Conservation (phyloP, 2,113 vertebrate species). For the Thinocorus orbignyianus region DNA sequence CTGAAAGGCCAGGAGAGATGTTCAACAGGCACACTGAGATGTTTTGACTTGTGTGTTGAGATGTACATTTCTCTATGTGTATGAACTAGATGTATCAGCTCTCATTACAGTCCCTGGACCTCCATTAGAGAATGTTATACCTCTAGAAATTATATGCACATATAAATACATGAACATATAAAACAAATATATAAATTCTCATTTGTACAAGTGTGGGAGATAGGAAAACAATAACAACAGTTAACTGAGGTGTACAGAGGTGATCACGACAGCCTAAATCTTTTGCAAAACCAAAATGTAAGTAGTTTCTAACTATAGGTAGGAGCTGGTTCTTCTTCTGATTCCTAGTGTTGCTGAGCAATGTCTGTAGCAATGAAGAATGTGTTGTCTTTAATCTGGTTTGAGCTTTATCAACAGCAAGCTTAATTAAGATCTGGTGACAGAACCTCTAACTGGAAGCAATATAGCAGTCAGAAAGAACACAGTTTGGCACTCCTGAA, state of each 20-base stretch:
- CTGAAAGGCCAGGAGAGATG: not conserved
- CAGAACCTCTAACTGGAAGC: constrained; percentile 11
- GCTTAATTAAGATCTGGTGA: constrained; percentile 12
- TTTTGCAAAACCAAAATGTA: not conserved
- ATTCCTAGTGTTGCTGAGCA: not conserved
- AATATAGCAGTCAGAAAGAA: constrained; percentile 1
- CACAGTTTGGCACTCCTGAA: not conserved
- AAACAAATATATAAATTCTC: not conserved
- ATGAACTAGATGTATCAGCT: not conserved
- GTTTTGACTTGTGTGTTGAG: not conserved
- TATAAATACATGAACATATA: not conserved
- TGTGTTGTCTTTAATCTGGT: not conserved
- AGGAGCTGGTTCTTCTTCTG: not conserved
- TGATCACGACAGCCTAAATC: not conserved
- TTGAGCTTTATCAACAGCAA: not conserved
- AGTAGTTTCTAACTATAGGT: not conserved
- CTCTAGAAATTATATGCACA: not conserved
- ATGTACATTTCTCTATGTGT: not conserved
- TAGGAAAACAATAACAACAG: not conserved
- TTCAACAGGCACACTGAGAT: not conserved
- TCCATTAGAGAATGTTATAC: not conserved
- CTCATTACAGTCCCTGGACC: not conserved
- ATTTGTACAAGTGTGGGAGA: not conserved
- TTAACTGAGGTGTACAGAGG: not conserved
- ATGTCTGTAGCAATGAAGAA: not conserved